These are phyloP conservation scores for Triplophysa bombifrons DNA, from an alignment of 2,797 vertebrate species.

Conservation along the genomic window DNA sequence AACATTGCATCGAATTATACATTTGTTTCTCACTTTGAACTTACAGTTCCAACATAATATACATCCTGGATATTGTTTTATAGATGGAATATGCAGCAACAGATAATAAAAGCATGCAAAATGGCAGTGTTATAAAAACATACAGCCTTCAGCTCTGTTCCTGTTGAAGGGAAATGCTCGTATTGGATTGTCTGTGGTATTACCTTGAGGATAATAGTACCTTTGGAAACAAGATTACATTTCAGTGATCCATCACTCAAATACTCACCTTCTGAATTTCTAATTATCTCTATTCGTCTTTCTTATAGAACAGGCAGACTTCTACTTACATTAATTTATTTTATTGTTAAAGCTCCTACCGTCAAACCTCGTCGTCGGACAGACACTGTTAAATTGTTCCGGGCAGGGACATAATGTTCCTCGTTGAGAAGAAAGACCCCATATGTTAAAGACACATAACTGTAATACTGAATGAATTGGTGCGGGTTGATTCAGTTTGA, in stretches of 20 bases:
- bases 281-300: conserved; percentile 44
- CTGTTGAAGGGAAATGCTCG: conserved; percentile 11
- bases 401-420: conserved; percentile 23
- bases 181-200: conserved; percentile 7
- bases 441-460: conserved; percentile 32
- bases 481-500: conserved; percentile 26
- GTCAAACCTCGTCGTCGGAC: conserved; percentile 12
- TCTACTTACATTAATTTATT: conserved; percentile 35
- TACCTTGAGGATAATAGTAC: conserved; percentile 54
- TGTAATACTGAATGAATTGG: conserved; percentile 18
- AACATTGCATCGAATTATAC: too few species aligned
- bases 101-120: neutral
- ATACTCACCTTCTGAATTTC: conserved; percentile 61
- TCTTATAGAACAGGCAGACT: neutral
- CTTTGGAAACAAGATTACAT: conserved; percentile 64
- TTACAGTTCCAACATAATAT: too few species aligned
- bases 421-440: conserved; percentile 23
- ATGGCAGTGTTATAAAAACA: conserved; percentile 8
- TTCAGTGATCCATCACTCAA: conserved; percentile 71
- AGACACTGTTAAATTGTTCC: conserved; percentile 6
- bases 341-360: conserved; percentile 33
- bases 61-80: conserved; percentile 22
- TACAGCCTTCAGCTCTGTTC: neutral
- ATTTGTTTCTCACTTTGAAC: too few species aligned
- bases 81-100: conserved; percentile 5